Conservation (phyloP, 2,113 vertebrate genomes). For the Butorides virescens region DNA sequence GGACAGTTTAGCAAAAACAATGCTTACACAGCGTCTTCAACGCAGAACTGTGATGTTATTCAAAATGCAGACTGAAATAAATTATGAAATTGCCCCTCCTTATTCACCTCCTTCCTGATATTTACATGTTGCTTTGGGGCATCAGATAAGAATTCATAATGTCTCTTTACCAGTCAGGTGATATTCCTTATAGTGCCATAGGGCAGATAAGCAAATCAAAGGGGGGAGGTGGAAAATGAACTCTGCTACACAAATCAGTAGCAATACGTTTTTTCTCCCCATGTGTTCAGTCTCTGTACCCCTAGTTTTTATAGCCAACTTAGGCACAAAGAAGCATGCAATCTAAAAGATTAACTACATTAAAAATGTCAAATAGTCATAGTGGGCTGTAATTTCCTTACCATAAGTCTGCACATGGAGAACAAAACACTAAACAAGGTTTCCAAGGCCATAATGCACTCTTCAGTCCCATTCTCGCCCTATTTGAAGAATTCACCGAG, state of each 20-base stretch:
- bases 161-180: neutral
- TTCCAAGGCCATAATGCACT: conserved; percentile 92
- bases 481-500: conserved; percentile 45
- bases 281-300: neutral
- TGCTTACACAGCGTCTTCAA: neutral
- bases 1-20: neutral
- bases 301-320: neutral
- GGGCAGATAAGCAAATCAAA: neutral
- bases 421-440: conserved; percentile 95
- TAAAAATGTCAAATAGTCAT: neutral
- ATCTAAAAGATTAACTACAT: neutral
- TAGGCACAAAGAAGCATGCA: neutral
- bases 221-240: neutral
- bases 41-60: neutral
- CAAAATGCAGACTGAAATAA: neutral
- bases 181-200: neutral
- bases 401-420: conserved; percentile 97
- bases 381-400: conserved; percentile 71
- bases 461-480: conserved; percentile 91
- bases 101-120: neutral
- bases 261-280: neutral
- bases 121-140: neutral
- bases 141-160: neutral
- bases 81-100: neutral
- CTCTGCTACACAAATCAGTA: neutral